Conservation (phyloP, 2,797 vertebrate genomes). For the Chiropotes sagulatus region DNA sequence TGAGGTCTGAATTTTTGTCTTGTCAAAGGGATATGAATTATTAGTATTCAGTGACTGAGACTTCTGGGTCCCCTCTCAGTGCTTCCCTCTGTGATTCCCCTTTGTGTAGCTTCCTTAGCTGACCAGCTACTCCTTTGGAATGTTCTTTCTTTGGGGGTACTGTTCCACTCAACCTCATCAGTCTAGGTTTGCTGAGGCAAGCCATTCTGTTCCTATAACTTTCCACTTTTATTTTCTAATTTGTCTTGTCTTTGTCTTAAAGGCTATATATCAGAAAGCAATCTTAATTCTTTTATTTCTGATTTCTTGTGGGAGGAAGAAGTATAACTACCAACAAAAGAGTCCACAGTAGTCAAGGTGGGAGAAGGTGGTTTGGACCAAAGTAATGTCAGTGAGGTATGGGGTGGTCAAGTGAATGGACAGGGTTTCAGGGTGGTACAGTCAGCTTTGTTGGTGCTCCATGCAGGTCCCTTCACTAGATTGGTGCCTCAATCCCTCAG, state of each 20-base stretch:
- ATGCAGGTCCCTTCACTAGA: not conserved
- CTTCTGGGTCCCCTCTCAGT: not conserved
- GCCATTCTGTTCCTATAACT: not conserved
- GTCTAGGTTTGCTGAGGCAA: not conserved
- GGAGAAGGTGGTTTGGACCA: not conserved
- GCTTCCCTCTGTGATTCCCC: not conserved
- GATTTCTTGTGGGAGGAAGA: not conserved
- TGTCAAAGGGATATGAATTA: not conserved
- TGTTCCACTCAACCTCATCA: not conserved
- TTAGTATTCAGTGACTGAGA: not conserved
- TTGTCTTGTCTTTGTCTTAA: not conserved
- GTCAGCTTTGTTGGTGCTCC: not conserved
- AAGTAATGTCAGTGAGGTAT: not conserved
- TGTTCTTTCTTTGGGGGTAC: not conserved
- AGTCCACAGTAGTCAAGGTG: not conserved
- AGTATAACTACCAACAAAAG: not conserved
- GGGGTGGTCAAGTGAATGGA: not conserved
- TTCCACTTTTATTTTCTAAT: not conserved
- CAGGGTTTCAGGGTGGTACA: not conserved
- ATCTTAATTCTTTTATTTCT: not conserved
- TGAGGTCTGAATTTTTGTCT: not conserved
- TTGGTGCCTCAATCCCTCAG: not conserved
- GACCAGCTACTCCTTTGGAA: not conserved
- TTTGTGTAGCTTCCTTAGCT: not conserved
- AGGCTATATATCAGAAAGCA: not conserved